phyloP scores from a whole-genome alignment of 2,113 vertebrate genomes.

The Psilopsiagon aymara region DNA sequence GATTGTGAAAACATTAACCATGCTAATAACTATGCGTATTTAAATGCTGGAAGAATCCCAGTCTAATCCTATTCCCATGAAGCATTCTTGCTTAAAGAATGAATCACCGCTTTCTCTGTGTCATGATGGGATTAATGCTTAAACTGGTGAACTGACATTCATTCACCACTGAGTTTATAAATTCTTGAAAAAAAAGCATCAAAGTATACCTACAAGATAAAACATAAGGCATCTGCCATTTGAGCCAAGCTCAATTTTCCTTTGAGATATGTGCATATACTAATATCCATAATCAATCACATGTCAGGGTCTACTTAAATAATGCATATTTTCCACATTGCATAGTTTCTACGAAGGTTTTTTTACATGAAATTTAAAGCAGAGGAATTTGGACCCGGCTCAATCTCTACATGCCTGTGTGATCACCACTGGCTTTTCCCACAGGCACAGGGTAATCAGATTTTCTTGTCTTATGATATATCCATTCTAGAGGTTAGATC shows the following conservation, averaged over 20 bases:
- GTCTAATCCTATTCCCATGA: not conserved
- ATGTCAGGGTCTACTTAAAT: not conserved
- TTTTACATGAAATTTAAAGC: slow-evolving; percentile 25
- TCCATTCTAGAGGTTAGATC: not conserved
- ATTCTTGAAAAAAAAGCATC: not conserved
- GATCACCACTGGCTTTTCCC: not conserved
- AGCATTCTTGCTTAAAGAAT: not conserved
- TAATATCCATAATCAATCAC: slow-evolving; percentile 18
- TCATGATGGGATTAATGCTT: not conserved
- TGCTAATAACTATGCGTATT: not conserved
- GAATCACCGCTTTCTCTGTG: not conserved
- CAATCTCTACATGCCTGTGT: not conserved
- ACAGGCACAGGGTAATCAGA: not conserved
- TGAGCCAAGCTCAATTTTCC: not conserved
- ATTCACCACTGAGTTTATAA: not conserved
- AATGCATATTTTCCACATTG: slow-evolving; percentile 41
- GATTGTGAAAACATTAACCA: not conserved
- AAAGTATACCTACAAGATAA: not conserved
- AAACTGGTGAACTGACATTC: not conserved
- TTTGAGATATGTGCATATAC: not conserved
- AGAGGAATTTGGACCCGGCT: not conserved
- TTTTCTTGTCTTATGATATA: not conserved
- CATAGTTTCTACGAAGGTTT: not conserved
- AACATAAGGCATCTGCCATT: not conserved
- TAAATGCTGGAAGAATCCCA: not conserved